Evolutionary conservation across 1,140 invertebrate species (phyloP).

Genomic region (Eumaeus atala): DNA sequence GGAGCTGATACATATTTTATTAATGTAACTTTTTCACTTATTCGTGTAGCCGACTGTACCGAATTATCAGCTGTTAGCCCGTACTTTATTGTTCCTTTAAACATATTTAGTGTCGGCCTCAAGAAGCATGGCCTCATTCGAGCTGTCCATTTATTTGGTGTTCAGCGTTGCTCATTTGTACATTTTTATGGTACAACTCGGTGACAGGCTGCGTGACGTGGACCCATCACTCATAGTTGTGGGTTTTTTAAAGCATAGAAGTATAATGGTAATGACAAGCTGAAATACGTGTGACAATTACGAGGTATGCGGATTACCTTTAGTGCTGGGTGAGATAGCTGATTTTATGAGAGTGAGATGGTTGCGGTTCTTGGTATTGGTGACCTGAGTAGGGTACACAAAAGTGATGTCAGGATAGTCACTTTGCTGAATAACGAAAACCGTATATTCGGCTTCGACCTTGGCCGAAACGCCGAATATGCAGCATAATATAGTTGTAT

Average conservation of each 20-base stretch:
- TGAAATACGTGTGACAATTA: too few relatives aligned
- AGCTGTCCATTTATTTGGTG: conserved; percentile 5
- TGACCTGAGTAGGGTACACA: too few relatives aligned
- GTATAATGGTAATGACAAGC: background rate
- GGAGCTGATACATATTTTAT: too few relatives aligned
- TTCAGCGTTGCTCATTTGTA: background rate
- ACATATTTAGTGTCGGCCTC: background rate
- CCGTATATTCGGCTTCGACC: too few relatives aligned
- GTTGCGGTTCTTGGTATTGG: too few relatives aligned
- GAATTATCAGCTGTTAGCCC: conserved; percentile 13
- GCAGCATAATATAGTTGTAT: too few relatives aligned
- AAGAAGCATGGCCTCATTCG: background rate
- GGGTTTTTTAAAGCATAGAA: background rate
- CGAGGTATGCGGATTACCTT: too few relatives aligned
- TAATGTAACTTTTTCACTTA: background rate
- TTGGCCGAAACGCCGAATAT: too few relatives aligned
- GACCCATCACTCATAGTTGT: background rate
- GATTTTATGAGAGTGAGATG: too few relatives aligned
- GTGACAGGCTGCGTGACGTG: background rate
- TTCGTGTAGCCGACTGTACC: background rate
- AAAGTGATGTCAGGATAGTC: too few relatives aligned
- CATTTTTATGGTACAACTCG: background rate
- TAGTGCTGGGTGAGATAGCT: too few relatives aligned
- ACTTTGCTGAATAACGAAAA: too few relatives aligned
- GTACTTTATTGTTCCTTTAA: conserved; percentile 10